These are phyloP conservation scores for Hippocampus kuda DNA, from an alignment of 2,797 vertebrate genomes.

Conservation along the genomic window DNA sequence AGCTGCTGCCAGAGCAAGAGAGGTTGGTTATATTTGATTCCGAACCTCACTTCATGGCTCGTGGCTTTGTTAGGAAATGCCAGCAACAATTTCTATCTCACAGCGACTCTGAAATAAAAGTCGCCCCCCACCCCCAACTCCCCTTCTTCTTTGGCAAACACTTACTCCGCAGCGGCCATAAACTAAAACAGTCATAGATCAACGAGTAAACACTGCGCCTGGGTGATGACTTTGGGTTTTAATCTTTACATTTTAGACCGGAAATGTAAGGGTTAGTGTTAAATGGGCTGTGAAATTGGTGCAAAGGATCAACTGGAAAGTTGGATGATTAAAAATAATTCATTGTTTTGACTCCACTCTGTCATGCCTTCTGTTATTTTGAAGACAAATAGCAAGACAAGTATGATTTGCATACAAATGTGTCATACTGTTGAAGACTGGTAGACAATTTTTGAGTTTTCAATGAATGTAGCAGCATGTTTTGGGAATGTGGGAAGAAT, in stretches of 20 bases:
- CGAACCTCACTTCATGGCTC: neutral
- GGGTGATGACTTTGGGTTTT: slow-evolving; percentile 3
- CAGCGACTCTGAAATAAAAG: neutral
- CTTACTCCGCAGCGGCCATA: neutral
- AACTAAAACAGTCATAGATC: slow-evolving; percentile 6
- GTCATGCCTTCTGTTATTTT: neutral
- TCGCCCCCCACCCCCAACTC: too few species aligned
- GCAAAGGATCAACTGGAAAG: neutral
- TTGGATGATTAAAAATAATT: slow-evolving; percentile 1
- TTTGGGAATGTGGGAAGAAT: too few species aligned
- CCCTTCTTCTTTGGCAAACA: neutral
- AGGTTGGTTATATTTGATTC: slow-evolving; percentile 7
- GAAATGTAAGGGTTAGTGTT: neutral
- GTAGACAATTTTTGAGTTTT: too few species aligned
- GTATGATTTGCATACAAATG: neutral
- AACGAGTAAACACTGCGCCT: neutral
- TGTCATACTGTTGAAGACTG: neutral
- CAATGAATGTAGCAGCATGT: too few species aligned
- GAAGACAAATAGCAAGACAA: neutral
- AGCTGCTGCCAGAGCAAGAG: neutral
- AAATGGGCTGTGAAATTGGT: neutral
- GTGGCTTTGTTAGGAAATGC: slow-evolving; percentile 2
- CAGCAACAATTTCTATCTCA: slow-evolving; percentile 7
- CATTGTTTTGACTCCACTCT: neutral
- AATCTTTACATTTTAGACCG: slow-evolving; percentile 7